Base-by-base conservation (phyloP, 2,797 vertebrate genomes). In the Pangasius djambal region DNA sequence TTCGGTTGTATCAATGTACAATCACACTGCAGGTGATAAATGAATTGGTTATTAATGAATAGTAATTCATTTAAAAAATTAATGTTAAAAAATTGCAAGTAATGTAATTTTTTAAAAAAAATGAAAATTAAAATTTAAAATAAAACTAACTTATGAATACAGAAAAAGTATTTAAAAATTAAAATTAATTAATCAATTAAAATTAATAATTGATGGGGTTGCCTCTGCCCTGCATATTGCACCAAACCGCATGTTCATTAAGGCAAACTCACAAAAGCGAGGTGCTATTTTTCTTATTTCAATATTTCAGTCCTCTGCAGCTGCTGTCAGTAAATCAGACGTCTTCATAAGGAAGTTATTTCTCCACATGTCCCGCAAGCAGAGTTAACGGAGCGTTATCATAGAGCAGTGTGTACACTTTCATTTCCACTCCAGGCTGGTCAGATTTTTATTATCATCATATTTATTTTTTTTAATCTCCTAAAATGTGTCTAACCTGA, bases 371-470 rank as follows among this genome's bases (percentile, higher is more conserved):
- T 69, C 59, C 67, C 65, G 63, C 16, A 6, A 61, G 87, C 67
- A 37, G 31, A 72, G 63, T 59, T 83, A 37, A 83, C 63, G 67
- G 55, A 82, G 57, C 63, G 6, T 57, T 57, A 6, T 40, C 31
- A 12, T 22, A 40, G 86, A 87, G 63, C 40, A 82, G 52, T 34
- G 31, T 18, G 77, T 22, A 50, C 22, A 8, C 34, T 74, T 74
- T 88, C 87, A 50, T 72, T 83, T 88, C 70, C 79, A 55, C 50
- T 82, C 57, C 55, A 59, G 18, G 55, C 20, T 57, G 34, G 22
- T 61, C 31, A 61, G 79, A 61, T 61, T 40, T 6, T 59, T 25
- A 37, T 82, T 13, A 79, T 40, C 28, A 82, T 82, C 37, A 6
- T 40, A 59, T 34, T 34, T 34, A 1, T 34, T 37, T 59, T 37